Evolutionary conservation across 2,113 vertebrate genomes (phyloP), one percentile per base, ranked within the genome.

Genomic region (Rhinoderma darwinii): DNA sequence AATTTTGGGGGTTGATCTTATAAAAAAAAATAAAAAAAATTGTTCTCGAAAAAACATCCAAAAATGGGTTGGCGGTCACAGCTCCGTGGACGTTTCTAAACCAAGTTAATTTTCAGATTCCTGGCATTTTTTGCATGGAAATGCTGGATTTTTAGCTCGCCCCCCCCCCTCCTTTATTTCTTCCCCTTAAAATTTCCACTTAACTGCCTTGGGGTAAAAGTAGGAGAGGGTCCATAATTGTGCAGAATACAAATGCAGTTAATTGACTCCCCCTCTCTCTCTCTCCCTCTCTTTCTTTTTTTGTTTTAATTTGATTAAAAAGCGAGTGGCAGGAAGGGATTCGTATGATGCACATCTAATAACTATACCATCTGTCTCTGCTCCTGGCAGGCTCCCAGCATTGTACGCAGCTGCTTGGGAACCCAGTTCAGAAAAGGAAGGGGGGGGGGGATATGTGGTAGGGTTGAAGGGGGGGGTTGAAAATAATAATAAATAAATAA

Each of bases 241-340:
- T 93, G 92, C 92, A 90, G 94, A 95, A 95, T 93, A 95, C 94
- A 94, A 94, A 94, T 93, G 92, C 94, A 91, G 92, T 94, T 95
- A 94, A 95, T 95, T 94, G 92, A 94, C 92, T 93, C 93, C 90
- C 94, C 89, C 93, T 86, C 92, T 89, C 90, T 90, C 89, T 92
- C 90, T 92, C 92, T 92, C 91, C 84, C 91, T 92, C 91, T 90
- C 89, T 91, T 90, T 91, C 90, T 92, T 94, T 96, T 95, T 96
- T 94, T 94, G 94, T 95, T 97, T 96, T 97, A 97, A 97, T 97
- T 97, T 97, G 96, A 97, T 97, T 97, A 97, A 97, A 97, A 97
- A 95, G 96, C 95, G 96, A 97, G 95, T 96, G 96, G 96, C 96
- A 97, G 96, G 96, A 96, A 96, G 96, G 95, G 96, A 96, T 95